Conservation (phyloP, 2,797 vertebrate species). For the Enteromius unitaeniatus region DNA sequence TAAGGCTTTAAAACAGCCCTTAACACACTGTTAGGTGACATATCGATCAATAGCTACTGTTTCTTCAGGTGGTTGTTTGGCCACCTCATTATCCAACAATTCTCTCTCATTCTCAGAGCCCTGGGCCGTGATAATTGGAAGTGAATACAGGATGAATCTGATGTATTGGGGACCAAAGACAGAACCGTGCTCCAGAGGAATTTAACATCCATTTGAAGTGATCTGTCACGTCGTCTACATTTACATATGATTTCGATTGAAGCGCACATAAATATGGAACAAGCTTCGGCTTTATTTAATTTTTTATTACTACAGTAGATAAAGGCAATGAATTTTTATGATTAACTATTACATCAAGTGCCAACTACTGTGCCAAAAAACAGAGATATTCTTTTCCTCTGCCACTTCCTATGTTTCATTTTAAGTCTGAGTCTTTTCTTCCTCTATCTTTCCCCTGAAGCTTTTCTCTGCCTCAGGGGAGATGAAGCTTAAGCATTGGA, state of each 20-base stretch:
- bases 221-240: constrained; percentile 2
- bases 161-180: constrained; percentile 28
- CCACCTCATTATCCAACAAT: constrained; percentile 34
- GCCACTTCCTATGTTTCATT: constrained; percentile 1
- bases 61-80: constrained; percentile 41
- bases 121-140: constrained; percentile 46
- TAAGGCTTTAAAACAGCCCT: constrained; percentile 41
- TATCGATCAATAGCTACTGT: constrained; percentile 32
- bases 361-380: constrained; percentile 22
- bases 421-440: constrained; percentile 21
- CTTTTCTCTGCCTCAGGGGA: constrained; percentile 30
- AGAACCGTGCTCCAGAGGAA: constrained; percentile 9
- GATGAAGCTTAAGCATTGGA: constrained; percentile 28
- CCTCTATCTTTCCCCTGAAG: constrained; percentile 34
- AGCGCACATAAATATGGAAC: constrained; percentile 1
- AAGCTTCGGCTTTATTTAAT: not conserved
- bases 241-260: not conserved
- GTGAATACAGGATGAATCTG: constrained; percentile 31
- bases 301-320: constrained; percentile 16
- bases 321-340: constrained; percentile 1
- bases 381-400: constrained; percentile 17
- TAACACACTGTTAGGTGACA: constrained; percentile 23
- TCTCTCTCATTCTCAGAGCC: constrained; percentile 21
- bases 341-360: constrained; percentile 25
- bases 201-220: constrained; percentile 31